These are phyloP conservation scores for Hydropsyche betteni DNA, from an alignment of 2,888 invertebrate genomes.

Conservation along the genomic window DNA sequence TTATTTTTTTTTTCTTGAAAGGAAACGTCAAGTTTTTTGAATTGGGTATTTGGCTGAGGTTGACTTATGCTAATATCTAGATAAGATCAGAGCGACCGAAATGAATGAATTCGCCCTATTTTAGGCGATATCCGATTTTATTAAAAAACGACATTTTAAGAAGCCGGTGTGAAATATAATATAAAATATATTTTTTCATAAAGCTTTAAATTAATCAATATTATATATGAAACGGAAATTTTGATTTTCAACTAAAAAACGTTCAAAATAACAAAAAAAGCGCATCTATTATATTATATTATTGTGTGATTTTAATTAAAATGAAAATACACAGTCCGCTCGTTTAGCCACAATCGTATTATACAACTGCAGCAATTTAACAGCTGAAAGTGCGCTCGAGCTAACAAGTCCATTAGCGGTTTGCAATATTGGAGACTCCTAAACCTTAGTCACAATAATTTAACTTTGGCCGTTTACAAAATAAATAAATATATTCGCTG, in stretches of 20 bases:
- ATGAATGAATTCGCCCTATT: slow-evolving; percentile 4
- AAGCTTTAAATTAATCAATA: background rate
- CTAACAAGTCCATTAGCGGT: slow-evolving; percentile 30
- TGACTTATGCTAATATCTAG: slow-evolving; percentile 3
- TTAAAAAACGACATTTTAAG: background rate
- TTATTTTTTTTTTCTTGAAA: background rate
- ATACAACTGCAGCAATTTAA: slow-evolving; percentile 26
- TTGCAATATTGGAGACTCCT: slow-evolving; percentile 17
- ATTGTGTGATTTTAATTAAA: slow-evolving; percentile 3
- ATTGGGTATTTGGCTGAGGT: background rate
- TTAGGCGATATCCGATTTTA: slow-evolving; percentile 3
- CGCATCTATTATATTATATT: too few species aligned
- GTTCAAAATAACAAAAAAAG: background rate
- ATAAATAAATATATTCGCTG: too few species aligned
- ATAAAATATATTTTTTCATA: background rate
- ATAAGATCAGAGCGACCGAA: slow-evolving; percentile 2
- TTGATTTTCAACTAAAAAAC: background rate
- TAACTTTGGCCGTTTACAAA: background rate
- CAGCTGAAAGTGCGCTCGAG: slow-evolving; percentile 20
- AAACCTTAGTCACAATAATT: slow-evolving; percentile 24
- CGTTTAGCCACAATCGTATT: slow-evolving; percentile 12
- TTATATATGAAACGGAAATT: background rate
- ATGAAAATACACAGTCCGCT: slow-evolving; percentile 1
- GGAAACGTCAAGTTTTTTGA: background rate
- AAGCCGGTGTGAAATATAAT: background rate